Evolutionary conservation across 2,113 vertebrate genomes (phyloP), one percentile per base, ranked within the genome.

Genomic region (Neogobius melanostomus): DNA sequence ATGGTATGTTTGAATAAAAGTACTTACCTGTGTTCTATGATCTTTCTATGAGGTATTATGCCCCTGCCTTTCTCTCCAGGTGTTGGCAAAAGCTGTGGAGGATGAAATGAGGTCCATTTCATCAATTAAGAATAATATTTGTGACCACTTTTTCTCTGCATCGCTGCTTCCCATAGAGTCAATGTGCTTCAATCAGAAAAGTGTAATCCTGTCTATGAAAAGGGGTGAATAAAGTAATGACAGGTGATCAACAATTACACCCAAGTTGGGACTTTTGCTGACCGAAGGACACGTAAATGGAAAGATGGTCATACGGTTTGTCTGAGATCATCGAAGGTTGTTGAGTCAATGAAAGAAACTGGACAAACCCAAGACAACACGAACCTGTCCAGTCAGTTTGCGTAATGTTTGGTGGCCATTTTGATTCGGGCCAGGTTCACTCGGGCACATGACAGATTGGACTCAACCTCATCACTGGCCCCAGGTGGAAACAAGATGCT

Each of bases 81-180:
- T 94, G 96, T 96, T 96, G 96, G 95, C 95, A 96, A 96, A 96
- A 95, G 92, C 92, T 93, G 74, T 7, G 45, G 50, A 65, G 21
- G 53, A 64, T 49, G 71, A 71, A 83, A 70, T 36, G 75, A 51
- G 71, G 54, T 67, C 8, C 42, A 51, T 51, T 3, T 36, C 54
- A 9, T 61, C 56, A 59, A 14, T 42, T 3, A 4, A 28, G 28
- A 14, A 17, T 42, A 59, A 14, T 21, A 11, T 57, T 57, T 28
- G 21, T 57, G 54, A 52, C 53, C 17, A 21, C 21, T 21, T 21
- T 21, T 21, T 21, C 21, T 21, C 21, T 21, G 21, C 21, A 21
- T 21, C 21, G 21, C 21, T 21, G 21, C 46, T 47, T 7, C 7
- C 46, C 10, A 47, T 8, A 36, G 28, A 4, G 28, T 36, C 1